These are phyloP conservation scores for Drosophila koepferae DNA, from an alignment of 2,888 invertebrate species.

Conservation along the genomic window DNA sequence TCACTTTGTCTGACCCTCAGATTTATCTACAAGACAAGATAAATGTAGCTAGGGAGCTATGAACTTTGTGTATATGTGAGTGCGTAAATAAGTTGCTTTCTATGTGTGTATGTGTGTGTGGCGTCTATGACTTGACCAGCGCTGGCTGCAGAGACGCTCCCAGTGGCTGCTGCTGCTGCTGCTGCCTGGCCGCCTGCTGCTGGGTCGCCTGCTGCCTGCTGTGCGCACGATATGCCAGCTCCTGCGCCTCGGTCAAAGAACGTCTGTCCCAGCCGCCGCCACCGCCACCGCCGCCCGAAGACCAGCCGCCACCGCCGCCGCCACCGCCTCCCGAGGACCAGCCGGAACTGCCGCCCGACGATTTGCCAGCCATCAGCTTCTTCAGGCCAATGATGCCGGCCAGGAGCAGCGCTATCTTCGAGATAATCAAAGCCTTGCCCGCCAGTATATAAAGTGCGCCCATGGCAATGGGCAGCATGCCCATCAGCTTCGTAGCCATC, in stretches of 20 bases:
- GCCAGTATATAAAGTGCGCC: constrained; percentile 92
- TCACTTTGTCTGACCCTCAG: constrained; percentile 27
- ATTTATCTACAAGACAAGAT: constrained; percentile 82
- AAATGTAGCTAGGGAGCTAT: constrained; percentile 69
- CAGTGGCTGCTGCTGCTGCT: constrained; percentile 45
- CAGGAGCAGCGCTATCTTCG: constrained; percentile 91
- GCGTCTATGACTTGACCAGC: constrained; percentile 63
- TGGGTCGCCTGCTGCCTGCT: constrained; percentile 83
- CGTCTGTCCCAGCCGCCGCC: constrained; percentile 91
- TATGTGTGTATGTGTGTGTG: constrained; percentile 20
- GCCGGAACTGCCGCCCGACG: constrained; percentile 85
- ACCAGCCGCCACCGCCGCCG: constrained; percentile 85
- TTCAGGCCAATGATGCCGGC: constrained; percentile 93
- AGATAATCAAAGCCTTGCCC: constrained; percentile 93
- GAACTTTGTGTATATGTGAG: constrained; percentile 26
- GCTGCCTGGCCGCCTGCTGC: constrained; percentile 55
- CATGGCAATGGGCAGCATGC: constrained; percentile 92
- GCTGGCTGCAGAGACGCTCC: constrained; percentile 47
- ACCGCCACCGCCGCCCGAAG: constrained; percentile 85
- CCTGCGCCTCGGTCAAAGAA: constrained; percentile 87
- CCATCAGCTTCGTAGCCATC: constrained; percentile 93
- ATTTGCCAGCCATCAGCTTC: constrained; percentile 91
- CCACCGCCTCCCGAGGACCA: constrained; percentile 81
- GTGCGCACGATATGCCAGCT: constrained; percentile 90
- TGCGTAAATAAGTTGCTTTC: constrained; percentile 15